Evolutionary conservation across 1,140 invertebrate species (phyloP).

Genomic region (Druon quercuslanigerum): DNA sequence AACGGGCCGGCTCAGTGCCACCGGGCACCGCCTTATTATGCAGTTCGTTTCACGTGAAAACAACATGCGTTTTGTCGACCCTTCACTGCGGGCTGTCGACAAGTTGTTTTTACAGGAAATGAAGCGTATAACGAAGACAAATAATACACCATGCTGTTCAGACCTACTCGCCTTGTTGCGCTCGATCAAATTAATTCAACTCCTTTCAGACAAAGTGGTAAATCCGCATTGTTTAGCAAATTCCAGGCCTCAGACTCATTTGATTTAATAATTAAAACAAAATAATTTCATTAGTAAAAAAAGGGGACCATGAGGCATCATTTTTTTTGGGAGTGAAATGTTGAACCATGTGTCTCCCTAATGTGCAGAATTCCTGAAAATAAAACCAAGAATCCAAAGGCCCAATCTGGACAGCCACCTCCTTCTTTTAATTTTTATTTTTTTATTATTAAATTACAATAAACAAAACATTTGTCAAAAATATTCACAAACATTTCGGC

Average conservation of each 20-base stretch:
- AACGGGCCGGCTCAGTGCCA: constrained; percentile 7
- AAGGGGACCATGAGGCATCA: no score
- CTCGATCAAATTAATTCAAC: constrained; percentile 12
- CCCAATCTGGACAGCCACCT: no score
- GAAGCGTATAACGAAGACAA: constrained; percentile 28
- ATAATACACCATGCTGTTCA: constrained; percentile 19
- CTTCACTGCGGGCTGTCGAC: constrained; percentile 24
- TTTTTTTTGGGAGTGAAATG: no score
- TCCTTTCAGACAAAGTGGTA: constrained; percentile 6
- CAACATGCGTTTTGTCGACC: constrained; percentile 25
- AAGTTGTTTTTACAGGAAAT: constrained; percentile 28
- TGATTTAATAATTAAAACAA: no score
- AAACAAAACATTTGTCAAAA: no score
- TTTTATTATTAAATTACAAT: no score
- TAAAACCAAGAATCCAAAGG: no score
- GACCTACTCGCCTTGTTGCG: background rate
- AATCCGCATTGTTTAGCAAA: background rate
- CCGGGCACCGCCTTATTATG: constrained; percentile 25
- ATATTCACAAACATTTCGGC: no score
- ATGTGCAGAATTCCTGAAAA: no score
- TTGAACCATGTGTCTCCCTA: no score
- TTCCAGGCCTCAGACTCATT: background rate
- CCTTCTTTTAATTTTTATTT: no score
- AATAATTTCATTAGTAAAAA: no score
- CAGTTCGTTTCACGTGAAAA: constrained; percentile 29